Base-by-base conservation (phyloP, 2,113 vertebrate genomes). In the Tetraodon nigroviridis region DNA sequence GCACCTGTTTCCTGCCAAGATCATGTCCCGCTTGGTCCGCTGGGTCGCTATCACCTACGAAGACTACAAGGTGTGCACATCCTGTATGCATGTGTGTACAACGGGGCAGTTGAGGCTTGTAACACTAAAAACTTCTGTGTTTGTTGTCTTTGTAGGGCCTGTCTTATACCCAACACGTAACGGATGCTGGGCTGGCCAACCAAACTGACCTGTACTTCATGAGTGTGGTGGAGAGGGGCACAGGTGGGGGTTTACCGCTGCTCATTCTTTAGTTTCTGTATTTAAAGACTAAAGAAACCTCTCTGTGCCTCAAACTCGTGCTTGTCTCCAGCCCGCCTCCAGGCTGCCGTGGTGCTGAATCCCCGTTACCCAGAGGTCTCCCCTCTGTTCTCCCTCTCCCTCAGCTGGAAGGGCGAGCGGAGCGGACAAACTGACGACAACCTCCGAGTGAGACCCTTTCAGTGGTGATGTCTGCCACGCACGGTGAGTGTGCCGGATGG, bases 351-450 rank as follows among this genome's bases (percentile, higher is more conserved):
- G 55, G 93, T 94, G 64, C 55, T 99, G 72, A 98, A 92, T 58
- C 96, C 96, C 0, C 93, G 95, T 14, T 99, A 98, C 65, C 93
- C 95, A 54, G 91, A 92, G 0, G 80, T 95, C 64, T 91, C 94
- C 0, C 96, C 97, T 0, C 56, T 99, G 51, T 98, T 99, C 88
- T 94, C 92, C 63, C 91, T 99, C 7, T 93, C 89, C 51, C 92
- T 99, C n/a, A 94, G 90, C 84, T 99, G 97, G 97, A 98, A 99
- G 76, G 96, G 97, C 14, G 95, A 97, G 78, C 87, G 93, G 19
- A 95, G 81, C 5, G 90, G 91, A 32, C 92, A 84, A 80, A 94
- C 92, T 0, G 96, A 99, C 0, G 94, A 98, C 86, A 99, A 98
- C 79, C 92, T 99, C 24, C 79, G 94, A 85, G 97, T 98, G 89